phyloP scores from a whole-genome alignment of 2,113 vertebrate genomes.

The Maccullochella peelii region DNA sequence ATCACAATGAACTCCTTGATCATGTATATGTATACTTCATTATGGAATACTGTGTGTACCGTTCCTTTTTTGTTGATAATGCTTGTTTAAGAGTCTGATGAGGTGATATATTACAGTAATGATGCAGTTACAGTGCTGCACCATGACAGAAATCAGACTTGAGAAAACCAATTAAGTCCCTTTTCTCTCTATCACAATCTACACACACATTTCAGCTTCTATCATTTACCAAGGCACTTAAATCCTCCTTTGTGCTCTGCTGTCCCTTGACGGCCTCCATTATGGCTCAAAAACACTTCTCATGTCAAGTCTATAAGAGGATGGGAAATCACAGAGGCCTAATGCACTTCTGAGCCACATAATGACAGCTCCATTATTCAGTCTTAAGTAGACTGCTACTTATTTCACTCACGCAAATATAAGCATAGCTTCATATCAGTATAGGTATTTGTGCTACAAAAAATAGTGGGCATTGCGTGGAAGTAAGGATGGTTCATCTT shows the following conservation, averaged over 20 bases:
- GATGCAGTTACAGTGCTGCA: background rate
- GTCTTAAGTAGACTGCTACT: constrained; percentile 51
- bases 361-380: constrained; percentile 64
- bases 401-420: constrained; percentile 30
- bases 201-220: constrained; percentile 32
- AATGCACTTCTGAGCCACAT: constrained; percentile 60
- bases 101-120: background rate
- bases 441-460: background rate
- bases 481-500: background rate
- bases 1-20: constrained; percentile 14
- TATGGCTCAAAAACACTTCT: constrained; percentile 61
- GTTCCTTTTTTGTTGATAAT: background rate
- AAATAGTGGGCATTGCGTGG: background rate
- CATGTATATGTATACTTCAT: background rate
- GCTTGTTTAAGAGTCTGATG: background rate
- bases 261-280: constrained; percentile 61
- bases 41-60: background rate
- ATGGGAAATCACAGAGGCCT: constrained; percentile 54
- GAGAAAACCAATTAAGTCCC: constrained; percentile 6
- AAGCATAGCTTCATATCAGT: background rate
- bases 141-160: constrained; percentile 4
- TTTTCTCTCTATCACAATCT: constrained; percentile 18
- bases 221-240: constrained; percentile 21
- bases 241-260: constrained; percentile 37
- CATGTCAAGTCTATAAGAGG: constrained; percentile 55